Conservation (phyloP, 2,113 vertebrate species). For the Salvelinus sp. region DNA sequence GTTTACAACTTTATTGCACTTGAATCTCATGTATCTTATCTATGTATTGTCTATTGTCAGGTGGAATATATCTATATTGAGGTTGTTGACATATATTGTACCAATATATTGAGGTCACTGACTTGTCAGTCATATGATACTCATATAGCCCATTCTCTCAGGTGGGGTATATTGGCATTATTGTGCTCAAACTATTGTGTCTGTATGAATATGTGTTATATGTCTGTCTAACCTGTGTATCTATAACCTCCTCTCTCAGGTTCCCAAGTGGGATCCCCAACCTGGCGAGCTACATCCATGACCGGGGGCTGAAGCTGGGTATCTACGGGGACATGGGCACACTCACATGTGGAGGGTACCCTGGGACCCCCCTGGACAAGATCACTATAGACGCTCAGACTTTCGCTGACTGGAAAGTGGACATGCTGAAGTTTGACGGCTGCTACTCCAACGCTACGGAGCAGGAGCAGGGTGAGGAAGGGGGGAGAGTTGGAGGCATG, state of each 20-base stretch:
- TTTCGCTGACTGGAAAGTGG: slow-evolving; percentile 89
- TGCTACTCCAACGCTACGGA: slow-evolving; percentile 80
- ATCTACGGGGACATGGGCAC: slow-evolving; percentile 90
- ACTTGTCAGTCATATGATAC: background rate
- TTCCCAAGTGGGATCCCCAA: slow-evolving; percentile 86
- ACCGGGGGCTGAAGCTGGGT: slow-evolving; percentile 87
- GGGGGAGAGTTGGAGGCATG: too few species aligned
- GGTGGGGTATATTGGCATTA: background rate
- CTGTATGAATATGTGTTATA: background rate
- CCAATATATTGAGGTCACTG: background rate
- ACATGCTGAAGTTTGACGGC: slow-evolving; percentile 93
- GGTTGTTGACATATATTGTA: background rate
- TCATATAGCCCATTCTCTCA: background rate
- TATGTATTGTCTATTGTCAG: background rate
- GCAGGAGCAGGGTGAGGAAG: slow-evolving; percentile 75
- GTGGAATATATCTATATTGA: background rate
- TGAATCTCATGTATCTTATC: background rate
- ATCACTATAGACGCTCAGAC: slow-evolving; percentile 83
- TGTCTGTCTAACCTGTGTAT: background rate
- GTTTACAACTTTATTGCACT: background rate
- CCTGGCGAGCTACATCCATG: slow-evolving; percentile 85
- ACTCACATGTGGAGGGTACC: slow-evolving; percentile 84
- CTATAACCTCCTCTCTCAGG: slow-evolving; percentile 45
- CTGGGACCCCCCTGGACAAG: slow-evolving; percentile 82
- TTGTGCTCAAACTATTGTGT: background rate